phyloP scores from a whole-genome alignment of 2,113 vertebrate species.

The Vulpes ferrilata region DNA sequence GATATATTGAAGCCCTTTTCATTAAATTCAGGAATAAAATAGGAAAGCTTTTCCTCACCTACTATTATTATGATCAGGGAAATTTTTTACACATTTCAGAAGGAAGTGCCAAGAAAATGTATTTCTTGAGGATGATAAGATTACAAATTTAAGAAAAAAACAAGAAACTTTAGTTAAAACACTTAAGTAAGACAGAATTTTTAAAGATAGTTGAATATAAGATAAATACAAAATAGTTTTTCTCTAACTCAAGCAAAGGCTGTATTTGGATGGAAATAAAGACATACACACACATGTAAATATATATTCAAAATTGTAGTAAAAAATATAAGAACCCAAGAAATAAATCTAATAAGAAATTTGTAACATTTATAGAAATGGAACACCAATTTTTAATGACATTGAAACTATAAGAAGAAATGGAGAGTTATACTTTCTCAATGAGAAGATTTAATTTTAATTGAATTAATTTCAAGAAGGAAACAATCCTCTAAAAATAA shows the following conservation, averaged over 20 bases:
- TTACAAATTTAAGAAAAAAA: neutral
- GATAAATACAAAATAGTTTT: neutral
- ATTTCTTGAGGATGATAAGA: neutral
- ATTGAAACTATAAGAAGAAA: neutral
- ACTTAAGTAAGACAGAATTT: neutral
- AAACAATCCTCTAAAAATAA: neutral
- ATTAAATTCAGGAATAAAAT: neutral
- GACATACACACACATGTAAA: neutral
- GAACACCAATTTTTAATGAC: neutral
- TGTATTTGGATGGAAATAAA: neutral
- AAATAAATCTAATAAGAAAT: neutral
- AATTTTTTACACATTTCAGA: neutral
- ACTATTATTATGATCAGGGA: neutral
- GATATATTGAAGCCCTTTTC: neutral
- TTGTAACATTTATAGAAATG: neutral
- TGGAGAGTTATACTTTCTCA: neutral
- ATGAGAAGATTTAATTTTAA: slow-evolving; percentile 23
- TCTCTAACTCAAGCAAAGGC: neutral
- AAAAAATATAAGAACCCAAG: neutral
- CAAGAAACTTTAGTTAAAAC: neutral
- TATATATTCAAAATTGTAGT: neutral
- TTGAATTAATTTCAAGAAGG: slow-evolving; percentile 21
- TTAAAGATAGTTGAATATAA: neutral
- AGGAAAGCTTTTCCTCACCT: neutral
- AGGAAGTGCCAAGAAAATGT: neutral